Evolutionary conservation across 2,113 vertebrate species (phyloP).

Genomic region (Syrrhaptes paradoxus): DNA sequence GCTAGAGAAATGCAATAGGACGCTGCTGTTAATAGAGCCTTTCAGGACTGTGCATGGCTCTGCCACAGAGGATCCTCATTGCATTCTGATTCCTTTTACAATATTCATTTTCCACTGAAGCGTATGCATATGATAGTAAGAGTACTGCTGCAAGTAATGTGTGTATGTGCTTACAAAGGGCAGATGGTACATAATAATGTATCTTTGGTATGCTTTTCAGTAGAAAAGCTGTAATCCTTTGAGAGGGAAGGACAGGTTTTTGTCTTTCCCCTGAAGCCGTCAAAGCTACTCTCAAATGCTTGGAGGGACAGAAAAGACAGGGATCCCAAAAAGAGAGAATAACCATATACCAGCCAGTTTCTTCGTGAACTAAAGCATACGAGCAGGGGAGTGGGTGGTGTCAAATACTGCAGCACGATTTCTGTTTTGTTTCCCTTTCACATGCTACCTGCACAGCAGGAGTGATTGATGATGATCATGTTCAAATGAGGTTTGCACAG

Average conservation of each 20-base stretch:
- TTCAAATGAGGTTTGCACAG: constrained; percentile 56
- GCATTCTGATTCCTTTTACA: not conserved
- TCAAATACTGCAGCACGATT: constrained; percentile 24
- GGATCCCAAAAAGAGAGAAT: not conserved
- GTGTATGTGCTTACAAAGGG: not conserved
- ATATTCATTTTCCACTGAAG: not conserved
- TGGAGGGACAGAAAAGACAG: not conserved
- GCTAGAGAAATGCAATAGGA: not conserved
- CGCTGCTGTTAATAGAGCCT: not conserved
- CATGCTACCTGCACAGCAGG: constrained; percentile 47
- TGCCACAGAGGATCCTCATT: not conserved
- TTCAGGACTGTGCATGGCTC: not conserved
- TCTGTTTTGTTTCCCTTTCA: constrained; percentile 48
- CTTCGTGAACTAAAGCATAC: not conserved
- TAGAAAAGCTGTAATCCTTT: not conserved
- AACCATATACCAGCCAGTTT: not conserved
- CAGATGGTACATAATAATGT: not conserved
- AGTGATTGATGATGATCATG: constrained; percentile 44
- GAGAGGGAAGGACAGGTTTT: not conserved
- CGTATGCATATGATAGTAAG: not conserved
- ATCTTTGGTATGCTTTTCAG: not conserved
- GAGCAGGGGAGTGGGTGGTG: not conserved
- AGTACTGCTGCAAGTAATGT: not conserved
- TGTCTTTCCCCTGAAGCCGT: not conserved
- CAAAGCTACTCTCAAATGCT: not conserved